Conservation (phyloP, 2,888 invertebrate genomes). For the Sclerodermus sp. region DNA sequence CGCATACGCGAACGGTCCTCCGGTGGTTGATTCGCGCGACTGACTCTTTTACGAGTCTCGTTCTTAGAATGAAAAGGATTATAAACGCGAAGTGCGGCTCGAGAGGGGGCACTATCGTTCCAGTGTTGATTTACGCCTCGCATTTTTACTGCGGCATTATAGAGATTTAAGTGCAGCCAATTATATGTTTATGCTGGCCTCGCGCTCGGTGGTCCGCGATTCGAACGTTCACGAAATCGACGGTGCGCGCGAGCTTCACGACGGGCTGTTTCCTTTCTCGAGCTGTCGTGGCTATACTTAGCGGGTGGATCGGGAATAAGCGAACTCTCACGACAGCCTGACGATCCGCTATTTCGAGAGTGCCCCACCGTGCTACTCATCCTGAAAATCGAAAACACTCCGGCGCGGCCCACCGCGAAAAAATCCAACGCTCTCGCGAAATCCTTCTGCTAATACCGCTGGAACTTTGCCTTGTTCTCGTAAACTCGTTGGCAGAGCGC, state of each 20-base stretch:
- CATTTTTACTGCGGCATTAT: conserved; percentile 55
- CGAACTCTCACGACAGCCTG: conserved; percentile 25
- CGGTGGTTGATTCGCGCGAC: conserved; percentile 11
- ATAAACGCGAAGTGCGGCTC: conserved; percentile 8
- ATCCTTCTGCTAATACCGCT: too few species aligned
- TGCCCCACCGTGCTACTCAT: conserved; percentile 9
- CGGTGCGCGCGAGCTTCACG: background rate
- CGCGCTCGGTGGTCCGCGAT: conserved; percentile 14
- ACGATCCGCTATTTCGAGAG: conserved; percentile 43
- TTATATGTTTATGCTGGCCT: conserved; percentile 52
- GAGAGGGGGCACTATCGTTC: conserved; percentile 46
- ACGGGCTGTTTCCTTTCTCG: conserved; percentile 7
- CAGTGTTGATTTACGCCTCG: conserved; percentile 51
- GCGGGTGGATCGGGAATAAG: conserved; percentile 26
- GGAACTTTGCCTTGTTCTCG: too few species aligned
- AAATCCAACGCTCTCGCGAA: too few species aligned
- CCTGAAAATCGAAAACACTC: conserved; percentile 4
- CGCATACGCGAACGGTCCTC: background rate
- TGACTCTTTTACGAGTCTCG: conserved; percentile 32
- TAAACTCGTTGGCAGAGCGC: too few species aligned
- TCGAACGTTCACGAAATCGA: background rate
- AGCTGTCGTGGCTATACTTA: background rate
- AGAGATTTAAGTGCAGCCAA: conserved; percentile 56
- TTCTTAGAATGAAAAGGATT: conserved; percentile 5
- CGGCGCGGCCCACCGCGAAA: too few species aligned